Evolutionary conservation across 1,140 invertebrate species (phyloP).

Genomic region (Trichonephila clavata): DNA sequence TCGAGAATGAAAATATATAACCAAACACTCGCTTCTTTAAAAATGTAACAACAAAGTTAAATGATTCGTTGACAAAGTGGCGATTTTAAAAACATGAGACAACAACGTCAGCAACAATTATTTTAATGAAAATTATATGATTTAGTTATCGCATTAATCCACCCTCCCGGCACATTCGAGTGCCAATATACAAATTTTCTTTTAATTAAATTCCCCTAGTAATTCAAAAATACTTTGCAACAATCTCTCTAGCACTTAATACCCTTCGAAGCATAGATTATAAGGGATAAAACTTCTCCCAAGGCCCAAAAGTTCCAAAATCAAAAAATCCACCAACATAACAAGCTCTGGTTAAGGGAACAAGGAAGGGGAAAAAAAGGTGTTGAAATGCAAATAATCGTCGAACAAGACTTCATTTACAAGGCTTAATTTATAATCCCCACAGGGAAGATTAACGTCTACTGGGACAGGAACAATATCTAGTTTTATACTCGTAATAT

Average conservation of each 20-base stretch:
- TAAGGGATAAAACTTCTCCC: not conserved
- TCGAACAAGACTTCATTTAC: not conserved
- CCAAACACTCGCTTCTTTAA: too few relatives aligned
- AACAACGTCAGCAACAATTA: too few relatives aligned
- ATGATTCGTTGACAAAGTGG: too few relatives aligned
- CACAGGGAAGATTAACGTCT: not conserved
- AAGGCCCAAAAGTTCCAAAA: not conserved
- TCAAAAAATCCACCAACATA: not conserved
- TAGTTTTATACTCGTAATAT: not conserved
- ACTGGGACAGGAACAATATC: not conserved
- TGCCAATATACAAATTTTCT: too few relatives aligned
- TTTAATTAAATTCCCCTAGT: too few relatives aligned
- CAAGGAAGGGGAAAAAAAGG: not conserved
- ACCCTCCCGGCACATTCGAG: too few relatives aligned
- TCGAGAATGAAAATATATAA: too few relatives aligned
- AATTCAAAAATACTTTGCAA: not conserved
- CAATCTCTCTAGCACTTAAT: not conserved
- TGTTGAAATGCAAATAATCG: not conserved
- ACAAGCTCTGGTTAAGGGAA: too few relatives aligned
- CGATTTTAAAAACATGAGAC: too few relatives aligned
- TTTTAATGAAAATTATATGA: too few relatives aligned
- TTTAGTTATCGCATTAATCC: too few relatives aligned
- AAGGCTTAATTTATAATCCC: slow-evolving; percentile 14
- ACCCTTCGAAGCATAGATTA: not conserved
- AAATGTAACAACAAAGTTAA: too few relatives aligned